These are phyloP conservation scores for Cygnus olor DNA, from an alignment of 2,797 vertebrate species.

Conservation along the genomic window DNA sequence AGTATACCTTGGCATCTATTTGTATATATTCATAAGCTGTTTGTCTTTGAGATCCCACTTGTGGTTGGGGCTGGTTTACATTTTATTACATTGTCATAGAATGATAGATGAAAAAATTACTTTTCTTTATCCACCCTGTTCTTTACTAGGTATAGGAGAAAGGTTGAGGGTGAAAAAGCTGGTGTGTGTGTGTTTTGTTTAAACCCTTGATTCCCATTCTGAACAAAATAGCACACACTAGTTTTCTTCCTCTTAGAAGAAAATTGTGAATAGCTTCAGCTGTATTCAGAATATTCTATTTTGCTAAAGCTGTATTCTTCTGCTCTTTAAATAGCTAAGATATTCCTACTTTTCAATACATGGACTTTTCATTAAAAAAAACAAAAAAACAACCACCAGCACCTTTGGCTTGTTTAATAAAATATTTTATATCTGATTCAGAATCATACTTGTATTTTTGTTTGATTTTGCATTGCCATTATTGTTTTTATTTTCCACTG, in stretches of 20 bases:
- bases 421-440: not conserved
- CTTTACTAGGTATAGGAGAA: not conserved
- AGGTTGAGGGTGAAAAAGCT: not conserved
- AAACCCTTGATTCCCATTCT: not conserved
- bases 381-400: rapidly evolving
- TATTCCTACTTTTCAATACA: not conserved
- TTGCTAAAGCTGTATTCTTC: not conserved
- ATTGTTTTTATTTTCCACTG: not conserved
- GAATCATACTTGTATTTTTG: not conserved
- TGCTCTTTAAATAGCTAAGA: not conserved
- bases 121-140: not conserved
- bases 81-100: rapidly evolving
- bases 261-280: not conserved
- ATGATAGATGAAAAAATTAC: not conserved
- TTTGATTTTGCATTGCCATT: not conserved
- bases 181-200: too few relatives aligned
- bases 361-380: not conserved
- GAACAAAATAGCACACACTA: not conserved
- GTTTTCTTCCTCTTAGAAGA: not conserved
- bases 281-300: not conserved
- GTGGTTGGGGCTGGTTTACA: not conserved
- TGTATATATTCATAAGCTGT: not conserved
- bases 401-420: not conserved
- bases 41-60: not conserved
- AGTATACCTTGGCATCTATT: too few relatives aligned